Evolutionary conservation across 1,140 invertebrate species (phyloP), one percentile per base, ranked within the genome.

Genomic region (Cheumatopsyche charites): DNA sequence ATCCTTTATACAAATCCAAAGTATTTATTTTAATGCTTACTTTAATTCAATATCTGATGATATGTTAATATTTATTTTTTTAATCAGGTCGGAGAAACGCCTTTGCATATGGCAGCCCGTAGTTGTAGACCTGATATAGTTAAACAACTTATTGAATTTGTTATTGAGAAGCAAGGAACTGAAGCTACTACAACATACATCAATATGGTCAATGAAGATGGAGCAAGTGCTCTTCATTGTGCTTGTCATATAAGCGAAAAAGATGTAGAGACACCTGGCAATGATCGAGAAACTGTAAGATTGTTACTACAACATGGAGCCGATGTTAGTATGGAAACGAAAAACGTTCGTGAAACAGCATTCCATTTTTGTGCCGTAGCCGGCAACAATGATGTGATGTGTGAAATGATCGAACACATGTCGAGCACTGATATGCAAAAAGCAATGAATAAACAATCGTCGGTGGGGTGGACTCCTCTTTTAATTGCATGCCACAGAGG

Each of bases 351-450:
- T 75, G 97, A 99, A 85, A 97, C 97, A 0, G 92, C 94, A 0
- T 93, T 99, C 77, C 98, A 99, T 82, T 93, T 96, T 77, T 95
- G 95, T 78, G 95, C 96, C 4, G 85, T 94, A 17, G 93, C 94
- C 3, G 98, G 98, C 4, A 99, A 99, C 82, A 96, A 97, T 79
- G 94, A 97, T 74, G 91, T 99, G 15, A 83, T 99, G 61, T 88
- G 90, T 61, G 97, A 98, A 81, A 98, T 99, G 88, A 90, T 98
- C 29, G 87, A 91, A 65, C 90, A 95, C 78, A 93, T 99, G 87
- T 89, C 90, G 41, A 85, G 92, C 0, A 92, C 91, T 1, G 92
- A 95, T 74, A 89, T 97, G 1, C 95, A 98, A 79, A 92, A 93
- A 81, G 94, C 95, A 0, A 87, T 98, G 72, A 99, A 99, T 79